A percentile compares a stretch with the other conserved stretches of the same genome.
phyloP scores from a whole-genome alignment of 92 coral and sea anemone genomes.

The Anthopleura xanthogrammica region DNA sequence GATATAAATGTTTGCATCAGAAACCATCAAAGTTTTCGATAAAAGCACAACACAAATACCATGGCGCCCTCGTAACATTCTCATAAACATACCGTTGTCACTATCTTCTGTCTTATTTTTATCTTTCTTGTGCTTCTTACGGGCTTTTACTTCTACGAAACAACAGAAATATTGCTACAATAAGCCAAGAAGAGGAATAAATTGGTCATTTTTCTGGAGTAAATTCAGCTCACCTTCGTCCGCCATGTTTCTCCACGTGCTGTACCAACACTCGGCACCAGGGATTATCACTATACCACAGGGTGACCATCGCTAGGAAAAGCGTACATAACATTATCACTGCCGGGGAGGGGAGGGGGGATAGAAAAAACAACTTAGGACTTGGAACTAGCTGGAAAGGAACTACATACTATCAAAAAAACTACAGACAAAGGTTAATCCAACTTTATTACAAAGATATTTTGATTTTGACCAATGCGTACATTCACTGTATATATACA shows the following conservation, averaged over 20 bases:
- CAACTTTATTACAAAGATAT: too few relatives aligned
- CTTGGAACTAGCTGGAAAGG: too few relatives aligned
- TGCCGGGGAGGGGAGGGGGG: too few relatives aligned
- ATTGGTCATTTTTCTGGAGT: not conserved
- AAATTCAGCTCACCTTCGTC: slow-evolving; percentile 55
- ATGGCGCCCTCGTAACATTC: not conserved
- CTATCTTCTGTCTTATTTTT: slow-evolving; percentile 57
- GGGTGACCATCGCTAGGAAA: slow-evolving; percentile 12
- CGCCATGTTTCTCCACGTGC: slow-evolving; percentile 85
- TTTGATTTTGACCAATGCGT: too few relatives aligned
- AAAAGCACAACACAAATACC: not conserved
- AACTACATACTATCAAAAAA: too few relatives aligned
- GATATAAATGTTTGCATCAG: not conserved
- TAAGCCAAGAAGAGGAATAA: not conserved
- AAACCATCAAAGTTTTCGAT: not conserved
- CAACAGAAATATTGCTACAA: not conserved
- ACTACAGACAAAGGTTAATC: too few relatives aligned
- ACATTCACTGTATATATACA: too few relatives aligned
- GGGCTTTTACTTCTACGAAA: slow-evolving; percentile 52
- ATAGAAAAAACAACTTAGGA: too few relatives aligned
- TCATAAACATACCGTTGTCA: slow-evolving; percentile 50
- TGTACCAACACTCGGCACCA: not conserved
- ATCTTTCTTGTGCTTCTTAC: slow-evolving; percentile 79
- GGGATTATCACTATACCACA: slow-evolving; percentile 16
- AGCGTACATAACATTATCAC: not conserved